These are phyloP conservation scores for Temnopleurus reevesii DNA, from an alignment of 53 echinoderm and acorn worm genomes.

Conservation along the genomic window DNA sequence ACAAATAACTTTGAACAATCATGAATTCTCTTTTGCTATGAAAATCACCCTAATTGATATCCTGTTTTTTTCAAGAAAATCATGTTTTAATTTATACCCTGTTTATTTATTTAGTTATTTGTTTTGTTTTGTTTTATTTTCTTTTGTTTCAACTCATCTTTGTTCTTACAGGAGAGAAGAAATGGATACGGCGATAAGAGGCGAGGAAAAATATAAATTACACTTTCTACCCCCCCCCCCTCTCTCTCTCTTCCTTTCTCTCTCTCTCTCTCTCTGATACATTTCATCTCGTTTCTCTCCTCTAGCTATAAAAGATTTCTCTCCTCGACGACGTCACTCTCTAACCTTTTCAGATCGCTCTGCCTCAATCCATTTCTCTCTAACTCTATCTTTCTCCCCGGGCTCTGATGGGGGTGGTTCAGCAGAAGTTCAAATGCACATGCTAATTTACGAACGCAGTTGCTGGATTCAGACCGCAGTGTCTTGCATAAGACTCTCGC, in stretches of 20 bases:
- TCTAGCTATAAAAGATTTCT: not conserved
- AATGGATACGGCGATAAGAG: too few relatives aligned
- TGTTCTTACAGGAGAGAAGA: too few relatives aligned
- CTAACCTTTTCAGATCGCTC: slow-evolving; percentile 24
- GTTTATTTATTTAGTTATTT: too few relatives aligned
- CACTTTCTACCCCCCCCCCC: not conserved
- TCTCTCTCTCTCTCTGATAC: not conserved
- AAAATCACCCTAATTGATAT: too few relatives aligned
- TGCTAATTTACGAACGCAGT: slow-evolving; percentile 31
- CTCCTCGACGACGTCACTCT: not conserved
- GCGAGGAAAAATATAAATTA: too few relatives aligned
- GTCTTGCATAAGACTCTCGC: too few relatives aligned
- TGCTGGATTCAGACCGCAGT: not conserved
- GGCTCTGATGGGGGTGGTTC: slow-evolving; percentile 24
- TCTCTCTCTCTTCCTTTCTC: not conserved
- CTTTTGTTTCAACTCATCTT: too few relatives aligned
- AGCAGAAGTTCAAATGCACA: slow-evolving; percentile 47
- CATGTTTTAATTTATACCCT: too few relatives aligned
- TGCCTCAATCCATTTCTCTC: slow-evolving; percentile 34
- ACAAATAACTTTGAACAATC: too few relatives aligned
- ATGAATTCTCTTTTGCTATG: too few relatives aligned
- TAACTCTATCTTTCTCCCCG: not conserved
- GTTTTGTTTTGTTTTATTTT: too few relatives aligned
- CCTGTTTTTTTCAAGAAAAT: too few relatives aligned
- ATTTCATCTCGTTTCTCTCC: not conserved